A percentile compares a stretch with the other conserved stretches of the same genome.
phyloP scores from a whole-genome alignment of 2,797 vertebrate species.

The Halcyon chelicuti region DNA sequence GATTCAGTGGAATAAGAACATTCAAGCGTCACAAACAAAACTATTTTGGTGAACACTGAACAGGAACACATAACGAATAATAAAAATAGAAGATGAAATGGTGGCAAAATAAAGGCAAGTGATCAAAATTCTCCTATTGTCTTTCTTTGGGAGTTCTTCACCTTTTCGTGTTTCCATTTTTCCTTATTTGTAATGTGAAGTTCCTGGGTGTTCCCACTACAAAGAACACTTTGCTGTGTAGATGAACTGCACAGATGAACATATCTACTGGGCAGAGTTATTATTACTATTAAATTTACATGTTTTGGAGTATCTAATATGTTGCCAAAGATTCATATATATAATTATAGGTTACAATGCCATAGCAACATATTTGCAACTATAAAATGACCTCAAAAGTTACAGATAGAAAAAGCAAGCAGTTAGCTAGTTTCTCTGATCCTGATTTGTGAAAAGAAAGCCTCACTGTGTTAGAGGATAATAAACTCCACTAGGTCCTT shows the following conservation, averaged over 20 bases:
- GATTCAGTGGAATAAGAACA: not conserved
- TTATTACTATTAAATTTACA: not conserved
- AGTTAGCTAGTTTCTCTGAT: not conserved
- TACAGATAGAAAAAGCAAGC: not conserved
- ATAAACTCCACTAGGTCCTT: not conserved
- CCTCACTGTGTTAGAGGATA: not conserved
- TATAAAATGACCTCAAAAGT: not conserved
- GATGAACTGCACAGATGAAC: not conserved
- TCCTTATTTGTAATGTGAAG: not conserved
- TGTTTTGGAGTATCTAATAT: not conserved
- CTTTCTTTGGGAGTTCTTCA: not conserved
- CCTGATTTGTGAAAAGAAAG: not conserved
- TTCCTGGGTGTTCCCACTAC: not conserved
- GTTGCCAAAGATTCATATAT: not conserved
- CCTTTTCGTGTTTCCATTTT: not conserved
- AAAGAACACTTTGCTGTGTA: not conserved
- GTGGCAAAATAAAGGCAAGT: not conserved
- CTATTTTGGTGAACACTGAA: not conserved
- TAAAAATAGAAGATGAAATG: not conserved
- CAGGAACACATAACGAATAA: not conserved
- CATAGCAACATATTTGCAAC: not conserved
- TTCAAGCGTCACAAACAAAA: not conserved
- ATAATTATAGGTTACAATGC: not conserved
- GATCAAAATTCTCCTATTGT: not conserved
- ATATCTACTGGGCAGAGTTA: not conserved